Conservation (phyloP, 2,797 vertebrate genomes). For the Bovichtus variegatus region DNA sequence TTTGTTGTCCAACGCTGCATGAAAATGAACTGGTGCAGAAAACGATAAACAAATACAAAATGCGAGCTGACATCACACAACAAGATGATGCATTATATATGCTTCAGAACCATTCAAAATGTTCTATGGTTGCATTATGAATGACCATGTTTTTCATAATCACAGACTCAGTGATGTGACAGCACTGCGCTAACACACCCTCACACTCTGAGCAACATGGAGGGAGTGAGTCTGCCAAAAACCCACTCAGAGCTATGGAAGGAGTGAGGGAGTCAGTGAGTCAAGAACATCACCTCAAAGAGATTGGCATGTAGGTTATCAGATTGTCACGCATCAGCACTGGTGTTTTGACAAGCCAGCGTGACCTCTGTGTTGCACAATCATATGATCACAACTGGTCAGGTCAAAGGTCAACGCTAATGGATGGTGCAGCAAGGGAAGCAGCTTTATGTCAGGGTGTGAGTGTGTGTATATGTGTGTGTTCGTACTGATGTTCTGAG, state of each 20-base stretch:
- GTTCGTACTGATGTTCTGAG: conserved; percentile 23
- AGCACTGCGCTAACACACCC: neutral
- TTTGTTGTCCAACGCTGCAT: neutral
- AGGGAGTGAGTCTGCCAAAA: conserved; percentile 16
- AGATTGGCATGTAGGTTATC: conserved; percentile 57
- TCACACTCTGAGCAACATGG: neutral
- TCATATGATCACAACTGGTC: conserved; percentile 78
- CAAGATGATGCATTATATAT: conserved; percentile 32
- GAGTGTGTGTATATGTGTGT: conserved; percentile 24
- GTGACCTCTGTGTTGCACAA: conserved; percentile 78
- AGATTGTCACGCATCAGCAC: conserved; percentile 69
- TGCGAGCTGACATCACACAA: neutral
- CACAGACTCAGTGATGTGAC: neutral
- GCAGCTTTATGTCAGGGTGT: conserved; percentile 58
- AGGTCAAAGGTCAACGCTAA: conserved; percentile 83
- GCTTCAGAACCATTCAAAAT: conserved; percentile 6
- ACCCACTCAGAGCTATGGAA: neutral
- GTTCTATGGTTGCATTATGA: conserved; percentile 25
- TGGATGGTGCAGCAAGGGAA: conserved; percentile 75
- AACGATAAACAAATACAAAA: conserved; percentile 9
- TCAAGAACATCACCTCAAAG: conserved; percentile 51
- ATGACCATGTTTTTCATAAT: conserved; percentile 1
- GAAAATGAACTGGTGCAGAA: conserved; percentile 15
- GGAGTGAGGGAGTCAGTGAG: conserved; percentile 18
- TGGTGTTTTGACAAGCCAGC: conserved; percentile 77